Conservation (phyloP, 2,113 vertebrate species). For the Rhizomys pruinosus region DNA sequence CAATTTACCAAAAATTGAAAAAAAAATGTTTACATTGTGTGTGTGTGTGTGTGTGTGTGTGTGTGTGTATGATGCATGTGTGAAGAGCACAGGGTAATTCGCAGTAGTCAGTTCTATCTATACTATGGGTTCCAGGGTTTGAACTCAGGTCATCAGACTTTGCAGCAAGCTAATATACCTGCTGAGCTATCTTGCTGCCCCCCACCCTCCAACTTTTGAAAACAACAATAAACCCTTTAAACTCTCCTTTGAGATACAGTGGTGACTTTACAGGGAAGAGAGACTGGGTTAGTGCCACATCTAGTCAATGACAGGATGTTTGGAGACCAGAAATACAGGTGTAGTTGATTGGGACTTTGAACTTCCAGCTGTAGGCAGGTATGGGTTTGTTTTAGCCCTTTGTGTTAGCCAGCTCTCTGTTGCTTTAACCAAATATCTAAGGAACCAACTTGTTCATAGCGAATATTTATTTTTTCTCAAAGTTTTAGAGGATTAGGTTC, state of each 20-base stretch:
- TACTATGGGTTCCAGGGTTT: no score
- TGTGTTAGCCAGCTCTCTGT: background rate
- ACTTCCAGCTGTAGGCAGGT: background rate
- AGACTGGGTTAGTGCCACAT: background rate
- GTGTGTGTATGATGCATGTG: background rate
- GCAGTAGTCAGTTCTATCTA: background rate
- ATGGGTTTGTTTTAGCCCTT: background rate
- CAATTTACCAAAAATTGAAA: background rate
- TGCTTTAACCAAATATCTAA: background rate
- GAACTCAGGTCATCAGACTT: background rate
- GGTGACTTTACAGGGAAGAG: background rate
- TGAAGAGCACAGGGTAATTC: background rate
- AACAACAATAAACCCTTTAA: slow-evolving; percentile 4
- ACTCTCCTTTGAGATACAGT: background rate
- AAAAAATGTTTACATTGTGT: background rate
- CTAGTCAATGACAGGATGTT: background rate
- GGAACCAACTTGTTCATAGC: background rate
- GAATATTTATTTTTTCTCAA: background rate
- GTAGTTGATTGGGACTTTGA: background rate
- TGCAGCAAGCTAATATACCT: background rate
- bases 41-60: background rate
- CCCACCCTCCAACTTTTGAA: background rate
- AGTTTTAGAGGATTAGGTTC: background rate
- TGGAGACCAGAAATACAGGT: background rate
- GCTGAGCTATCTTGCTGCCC: background rate